These are phyloP conservation scores for Escarpia spicata DNA, from an alignment of 2,888 invertebrate species.

Conservation along the genomic window DNA sequence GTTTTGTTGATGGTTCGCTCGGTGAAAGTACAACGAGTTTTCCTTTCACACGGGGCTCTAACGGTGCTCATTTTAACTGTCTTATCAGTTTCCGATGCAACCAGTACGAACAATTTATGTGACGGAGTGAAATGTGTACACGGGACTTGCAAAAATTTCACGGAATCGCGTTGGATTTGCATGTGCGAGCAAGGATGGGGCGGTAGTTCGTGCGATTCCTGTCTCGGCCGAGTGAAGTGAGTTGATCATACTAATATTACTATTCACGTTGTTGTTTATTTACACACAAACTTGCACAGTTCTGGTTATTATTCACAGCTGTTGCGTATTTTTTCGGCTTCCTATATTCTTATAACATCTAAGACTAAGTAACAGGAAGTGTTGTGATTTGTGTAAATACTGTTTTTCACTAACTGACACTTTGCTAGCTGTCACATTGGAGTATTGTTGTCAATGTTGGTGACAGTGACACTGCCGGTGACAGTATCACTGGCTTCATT, in stretches of 20 bases:
- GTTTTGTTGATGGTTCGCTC: constrained; percentile 16
- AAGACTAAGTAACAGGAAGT: not conserved
- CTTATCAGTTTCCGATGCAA: not conserved
- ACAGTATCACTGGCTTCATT: too few relatives aligned
- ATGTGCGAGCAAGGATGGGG: constrained; percentile 27
- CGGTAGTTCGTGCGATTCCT: constrained; percentile 21
- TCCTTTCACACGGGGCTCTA: constrained; percentile 1
- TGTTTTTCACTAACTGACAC: not conserved
- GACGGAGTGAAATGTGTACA: constrained; percentile 24
- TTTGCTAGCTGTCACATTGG: too few relatives aligned
- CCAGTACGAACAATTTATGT: constrained; percentile 3
- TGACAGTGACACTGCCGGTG: too few relatives aligned
- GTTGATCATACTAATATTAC: constrained; percentile 8
- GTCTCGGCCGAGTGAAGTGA: constrained; percentile 24
- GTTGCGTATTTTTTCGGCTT: not conserved
- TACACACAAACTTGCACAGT: not conserved
- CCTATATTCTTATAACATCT: not conserved
- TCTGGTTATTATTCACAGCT: not conserved
- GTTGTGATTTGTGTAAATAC: not conserved
- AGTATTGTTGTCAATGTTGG: too few relatives aligned
- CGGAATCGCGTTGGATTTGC: constrained; percentile 7
- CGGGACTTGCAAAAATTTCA: constrained; percentile 22
- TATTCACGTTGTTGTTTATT: not conserved
- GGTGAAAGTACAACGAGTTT: constrained; percentile 10
- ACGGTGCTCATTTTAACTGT: not conserved